Base-by-base conservation (phyloP, 2,888 invertebrate genomes). In the Choristoneura rosaceana region DNA sequence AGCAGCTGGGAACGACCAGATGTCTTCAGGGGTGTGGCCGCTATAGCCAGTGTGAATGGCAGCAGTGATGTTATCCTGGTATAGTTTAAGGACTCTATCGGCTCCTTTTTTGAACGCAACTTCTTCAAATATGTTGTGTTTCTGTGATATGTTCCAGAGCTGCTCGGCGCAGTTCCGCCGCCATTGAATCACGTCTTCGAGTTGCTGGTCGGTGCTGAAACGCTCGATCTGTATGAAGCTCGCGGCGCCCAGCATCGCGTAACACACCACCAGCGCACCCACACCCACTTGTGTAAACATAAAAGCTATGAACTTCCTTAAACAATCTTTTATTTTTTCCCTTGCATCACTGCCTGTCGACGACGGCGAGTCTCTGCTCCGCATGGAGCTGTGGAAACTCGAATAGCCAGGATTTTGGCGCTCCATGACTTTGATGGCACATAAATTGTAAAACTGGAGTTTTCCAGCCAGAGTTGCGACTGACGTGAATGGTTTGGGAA, bases 281-380 rank as follows among this genome's bases (percentile, higher is more conserved):
- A 98, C 98, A 78, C 98, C 98, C 82, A 97, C 97, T 95, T 98
- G 98, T 8, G 98, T 98, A 92, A 97, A 98, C 98, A 98, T 98
- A 84, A 98, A 98, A 8, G 98, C 97, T 71, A 97, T 96, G 79
- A 98, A 95, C 88, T 98, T 98, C 59, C 98, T 95, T 82, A 97
- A 97, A 86, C 97, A 98, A 84, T 97, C 97, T 88, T 97, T 97
- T 71, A 98, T 95, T 83, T 96, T 96, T 83, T 97, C 97, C 45
- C 96, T 93, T 0, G 97, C 96, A 80, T 96, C 96, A 82, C 95
- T 95, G 73, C 95, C 95, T 59, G 95, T 95, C 25, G 96, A 95
- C 0, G 96, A 95, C 1, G 96, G 96, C 0, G 96, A 96, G 41
- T 96, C 96, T 52, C 94, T 93, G 79, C 96, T 96, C 74, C 95